Percentiles rank a stretch among this genome's conserved stretches.
Evolutionary conservation across 2,113 vertebrate species (phyloP).

Genomic region (Lophura nycthemera): DNA sequence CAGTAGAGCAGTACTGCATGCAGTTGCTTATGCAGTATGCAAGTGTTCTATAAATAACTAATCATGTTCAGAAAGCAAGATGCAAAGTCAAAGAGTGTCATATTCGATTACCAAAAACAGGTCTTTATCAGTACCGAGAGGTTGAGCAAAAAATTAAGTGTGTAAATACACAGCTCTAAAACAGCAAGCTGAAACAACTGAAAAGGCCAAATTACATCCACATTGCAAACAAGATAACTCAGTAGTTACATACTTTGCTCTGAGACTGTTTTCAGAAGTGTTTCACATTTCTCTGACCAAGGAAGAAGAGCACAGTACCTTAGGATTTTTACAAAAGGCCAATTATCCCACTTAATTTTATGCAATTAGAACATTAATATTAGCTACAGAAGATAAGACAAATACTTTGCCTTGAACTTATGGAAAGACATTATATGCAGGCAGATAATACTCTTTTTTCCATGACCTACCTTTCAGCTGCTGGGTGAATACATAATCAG

Average conservation of each 20-base stretch:
- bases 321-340: conserved; percentile 40
- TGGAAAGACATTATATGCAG: not conserved
- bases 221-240: conserved; percentile 42
- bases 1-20: conserved; percentile 58
- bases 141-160: conserved; percentile 47
- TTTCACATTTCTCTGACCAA: conserved; percentile 43
- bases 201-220: conserved; percentile 58
- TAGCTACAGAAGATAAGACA: not conserved
- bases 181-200: conserved; percentile 51
- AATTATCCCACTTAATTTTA: not conserved
- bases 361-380: conserved; percentile 34
- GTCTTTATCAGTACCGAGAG: conserved; percentile 44
- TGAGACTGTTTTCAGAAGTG: not conserved
- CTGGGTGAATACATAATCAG: conserved; percentile 25
- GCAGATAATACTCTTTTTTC: not conserved
- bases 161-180: conserved; percentile 41
- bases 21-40: conserved; percentile 67
- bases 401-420: conserved; percentile 15
- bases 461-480: not conserved
- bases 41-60: conserved; percentile 67
- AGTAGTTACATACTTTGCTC: conserved; percentile 22
- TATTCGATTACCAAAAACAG: conserved; percentile 20
- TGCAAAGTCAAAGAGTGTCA: conserved; percentile 40
- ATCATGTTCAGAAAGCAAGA: conserved; percentile 40
- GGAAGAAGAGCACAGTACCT: conserved; percentile 48